phyloP scores from a whole-genome alignment of 2,888 invertebrate species.

The Prostheceraeus crozeri region DNA sequence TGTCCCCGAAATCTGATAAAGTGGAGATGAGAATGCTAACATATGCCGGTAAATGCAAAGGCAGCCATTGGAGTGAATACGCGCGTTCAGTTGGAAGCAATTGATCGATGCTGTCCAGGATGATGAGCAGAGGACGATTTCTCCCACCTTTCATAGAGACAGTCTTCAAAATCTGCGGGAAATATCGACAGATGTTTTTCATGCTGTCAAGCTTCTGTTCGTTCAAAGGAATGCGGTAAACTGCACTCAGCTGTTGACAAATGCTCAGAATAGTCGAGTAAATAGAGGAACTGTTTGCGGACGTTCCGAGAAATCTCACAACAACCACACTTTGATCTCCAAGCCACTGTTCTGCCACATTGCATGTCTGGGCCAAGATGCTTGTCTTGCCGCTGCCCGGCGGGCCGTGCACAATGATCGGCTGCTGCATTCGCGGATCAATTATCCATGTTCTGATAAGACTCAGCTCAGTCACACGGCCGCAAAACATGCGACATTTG shows the following conservation, averaged over 20 bases:
- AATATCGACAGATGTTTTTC: background rate
- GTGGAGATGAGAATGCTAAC: constrained; percentile 40
- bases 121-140: constrained; percentile 37
- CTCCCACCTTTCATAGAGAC: constrained; percentile 3
- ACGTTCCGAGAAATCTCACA: constrained; percentile 45
- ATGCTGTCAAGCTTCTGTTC: background rate
- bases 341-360: constrained; percentile 35
- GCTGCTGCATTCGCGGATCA: background rate
- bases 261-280: constrained; percentile 41
- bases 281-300: constrained; percentile 44
- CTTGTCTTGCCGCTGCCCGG: constrained; percentile 43
- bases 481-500: constrained; percentile 39
- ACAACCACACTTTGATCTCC: constrained; percentile 39
- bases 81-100: constrained; percentile 36
- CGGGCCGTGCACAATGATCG: constrained; percentile 39
- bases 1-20: constrained; percentile 30
- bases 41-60: constrained; percentile 38
- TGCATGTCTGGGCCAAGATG: constrained; percentile 39
- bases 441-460: constrained; percentile 34
- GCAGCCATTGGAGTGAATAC: constrained; percentile 41
- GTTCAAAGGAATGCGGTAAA: constrained; percentile 24
- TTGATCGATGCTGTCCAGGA: constrained; percentile 43
- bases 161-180: background rate
- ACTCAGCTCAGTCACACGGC: constrained; percentile 39
- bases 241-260: constrained; percentile 41